Evolutionary conservation across 2,113 vertebrate species (phyloP).

Genomic region (Cisticola juncidis): DNA sequence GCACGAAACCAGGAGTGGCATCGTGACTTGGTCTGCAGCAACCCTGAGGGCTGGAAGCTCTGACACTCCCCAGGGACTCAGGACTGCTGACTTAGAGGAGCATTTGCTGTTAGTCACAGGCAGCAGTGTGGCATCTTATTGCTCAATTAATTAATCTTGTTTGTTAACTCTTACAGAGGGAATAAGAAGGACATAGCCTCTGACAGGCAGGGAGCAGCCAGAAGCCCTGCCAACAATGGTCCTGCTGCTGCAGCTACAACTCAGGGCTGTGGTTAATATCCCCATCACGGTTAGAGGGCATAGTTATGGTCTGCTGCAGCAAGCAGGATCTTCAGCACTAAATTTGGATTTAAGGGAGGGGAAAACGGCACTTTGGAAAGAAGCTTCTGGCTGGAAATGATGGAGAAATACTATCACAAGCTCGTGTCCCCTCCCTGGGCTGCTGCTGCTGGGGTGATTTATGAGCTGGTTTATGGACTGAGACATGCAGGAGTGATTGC

Average conservation of each 20-base stretch:
- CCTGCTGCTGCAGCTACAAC: background rate
- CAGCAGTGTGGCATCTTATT: background rate
- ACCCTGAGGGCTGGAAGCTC: background rate
- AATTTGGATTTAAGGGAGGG: background rate
- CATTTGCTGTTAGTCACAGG: background rate
- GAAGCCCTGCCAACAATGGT: background rate
- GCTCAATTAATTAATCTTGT: background rate
- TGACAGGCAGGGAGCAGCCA: background rate
- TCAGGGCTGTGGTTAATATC: background rate
- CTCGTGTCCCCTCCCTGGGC: background rate
- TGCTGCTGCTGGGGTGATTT: conserved; percentile 19
- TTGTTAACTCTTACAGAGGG: background rate
- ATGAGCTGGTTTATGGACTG: background rate
- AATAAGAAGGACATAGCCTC: background rate
- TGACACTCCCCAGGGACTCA: background rate
- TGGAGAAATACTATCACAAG: background rate
- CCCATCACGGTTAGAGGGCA: background rate
- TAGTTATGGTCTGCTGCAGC: background rate
- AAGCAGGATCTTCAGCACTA: background rate
- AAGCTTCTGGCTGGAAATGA: background rate
- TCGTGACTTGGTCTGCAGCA: background rate
- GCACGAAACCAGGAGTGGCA: background rate
- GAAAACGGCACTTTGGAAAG: background rate
- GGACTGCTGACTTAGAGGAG: background rate
- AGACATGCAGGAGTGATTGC: background rate